These are phyloP conservation scores for Ploceus nigricollis DNA, from an alignment of 2,113 vertebrate genomes.

Conservation along the genomic window DNA sequence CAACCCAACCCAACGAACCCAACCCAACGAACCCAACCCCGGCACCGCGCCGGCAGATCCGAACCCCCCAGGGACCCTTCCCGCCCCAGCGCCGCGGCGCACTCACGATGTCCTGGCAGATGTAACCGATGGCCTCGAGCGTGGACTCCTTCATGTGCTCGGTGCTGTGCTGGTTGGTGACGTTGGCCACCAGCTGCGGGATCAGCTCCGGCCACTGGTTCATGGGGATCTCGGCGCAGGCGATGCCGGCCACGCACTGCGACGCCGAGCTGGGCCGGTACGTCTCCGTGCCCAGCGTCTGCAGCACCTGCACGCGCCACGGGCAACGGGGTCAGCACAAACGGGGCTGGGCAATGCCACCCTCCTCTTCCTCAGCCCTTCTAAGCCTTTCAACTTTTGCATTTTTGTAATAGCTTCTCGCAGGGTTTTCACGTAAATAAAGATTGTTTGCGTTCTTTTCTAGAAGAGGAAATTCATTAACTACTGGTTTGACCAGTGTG, in stretches of 20 bases:
- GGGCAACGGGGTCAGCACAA: accelerated
- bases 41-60: too few relatives aligned
- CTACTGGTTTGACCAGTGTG: too few relatives aligned
- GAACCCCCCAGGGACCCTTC: accelerated
- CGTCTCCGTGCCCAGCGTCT: slow-evolving; percentile 95
- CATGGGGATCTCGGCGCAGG: slow-evolving; percentile 95
- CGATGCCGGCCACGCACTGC: slow-evolving; percentile 96
- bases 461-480: too few relatives aligned
- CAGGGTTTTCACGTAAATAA: too few relatives aligned
- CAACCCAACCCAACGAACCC: neutral
- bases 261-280: slow-evolving; percentile 96
- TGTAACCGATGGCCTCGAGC: slow-evolving; percentile 97
- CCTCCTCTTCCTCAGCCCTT: too few relatives aligned
- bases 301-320: slow-evolving; percentile 79
- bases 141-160: slow-evolving; percentile 99
- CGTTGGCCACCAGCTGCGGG: slow-evolving; percentile 93
- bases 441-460: too few relatives aligned
- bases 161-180: slow-evolving; percentile 92
- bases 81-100: accelerated
- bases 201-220: slow-evolving; percentile 97
- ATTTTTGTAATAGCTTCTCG: too few relatives aligned
- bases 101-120: slow-evolving; percentile 98
- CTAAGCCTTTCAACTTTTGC: too few relatives aligned
- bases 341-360: too few relatives aligned
- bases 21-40: neutral